Percentiles rank a stretch among this genome's conserved stretches.
These are phyloP conservation scores for Kryphioiulus occultus DNA, from an alignment of 2,888 invertebrate genomes.

Conservation along the genomic window DNA sequence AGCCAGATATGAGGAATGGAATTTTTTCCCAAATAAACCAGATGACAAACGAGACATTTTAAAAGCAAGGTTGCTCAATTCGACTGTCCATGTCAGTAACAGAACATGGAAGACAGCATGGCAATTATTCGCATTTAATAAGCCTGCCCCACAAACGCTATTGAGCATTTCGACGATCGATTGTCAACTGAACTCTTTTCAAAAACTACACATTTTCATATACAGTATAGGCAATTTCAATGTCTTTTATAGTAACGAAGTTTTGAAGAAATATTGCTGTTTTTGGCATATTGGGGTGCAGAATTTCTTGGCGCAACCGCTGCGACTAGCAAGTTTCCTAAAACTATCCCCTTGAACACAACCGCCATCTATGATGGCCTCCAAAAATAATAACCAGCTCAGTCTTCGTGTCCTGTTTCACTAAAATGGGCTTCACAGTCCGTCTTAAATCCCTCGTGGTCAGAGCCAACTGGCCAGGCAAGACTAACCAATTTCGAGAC, in stretches of 20 bases:
- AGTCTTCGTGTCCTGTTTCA: constrained; percentile 14
- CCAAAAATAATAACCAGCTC: constrained; percentile 46
- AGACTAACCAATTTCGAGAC: constrained; percentile 26
- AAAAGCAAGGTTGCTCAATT: background rate
- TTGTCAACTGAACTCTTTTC: background rate
- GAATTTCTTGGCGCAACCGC: background rate
- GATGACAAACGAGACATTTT: background rate
- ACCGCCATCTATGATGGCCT: constrained; percentile 42
- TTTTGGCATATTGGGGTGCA: too few species aligned
- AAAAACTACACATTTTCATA: too few species aligned
- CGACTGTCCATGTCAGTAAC: too few species aligned
- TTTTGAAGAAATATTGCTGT: too few species aligned
- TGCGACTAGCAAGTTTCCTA: background rate
- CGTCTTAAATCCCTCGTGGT: constrained; percentile 10
- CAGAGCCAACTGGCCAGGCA: background rate
- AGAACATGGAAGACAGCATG: background rate
- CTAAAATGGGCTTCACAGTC: background rate
- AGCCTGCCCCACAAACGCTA: too few species aligned
- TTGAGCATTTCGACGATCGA: background rate
- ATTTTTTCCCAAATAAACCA: background rate
- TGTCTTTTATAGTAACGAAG: too few species aligned
- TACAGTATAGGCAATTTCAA: too few species aligned
- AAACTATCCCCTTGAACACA: constrained; percentile 15
- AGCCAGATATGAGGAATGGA: background rate
- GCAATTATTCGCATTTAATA: too few species aligned